These are phyloP conservation scores for Eciton burchellii DNA, from an alignment of 1,140 invertebrate species.

Conservation along the genomic window DNA sequence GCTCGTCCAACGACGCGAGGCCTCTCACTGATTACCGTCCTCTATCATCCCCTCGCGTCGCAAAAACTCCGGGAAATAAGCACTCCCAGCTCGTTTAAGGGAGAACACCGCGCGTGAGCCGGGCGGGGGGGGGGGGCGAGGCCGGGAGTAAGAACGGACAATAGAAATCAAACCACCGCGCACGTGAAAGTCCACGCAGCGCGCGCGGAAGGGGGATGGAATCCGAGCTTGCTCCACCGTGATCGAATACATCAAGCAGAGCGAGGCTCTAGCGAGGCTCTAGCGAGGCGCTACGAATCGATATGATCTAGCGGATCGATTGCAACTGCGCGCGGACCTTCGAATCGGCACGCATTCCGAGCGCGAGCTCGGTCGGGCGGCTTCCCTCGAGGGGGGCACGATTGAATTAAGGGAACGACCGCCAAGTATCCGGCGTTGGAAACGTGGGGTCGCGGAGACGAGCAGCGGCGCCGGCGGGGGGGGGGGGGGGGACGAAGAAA, in stretches of 20 bases:
- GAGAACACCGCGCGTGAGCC: neutral
- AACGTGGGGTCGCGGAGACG: neutral
- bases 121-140: too few relatives aligned
- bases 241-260: neutral
- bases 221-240: too few relatives aligned
- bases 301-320: neutral
- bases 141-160: neutral
- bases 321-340: too few relatives aligned
- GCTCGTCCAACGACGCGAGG: conserved; percentile 35
- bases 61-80: neutral
- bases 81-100: neutral
- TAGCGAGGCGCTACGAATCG: conserved; percentile 7
- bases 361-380: neutral
- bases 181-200: too few relatives aligned
- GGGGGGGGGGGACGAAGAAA: conserved; percentile 14
- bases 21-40: conserved; percentile 39
- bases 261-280: too few relatives aligned
- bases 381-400: too few relatives aligned
- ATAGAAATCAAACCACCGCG: neutral
- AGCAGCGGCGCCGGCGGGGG: neutral
- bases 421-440: conserved; percentile 1
- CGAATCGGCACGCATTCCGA: too few relatives aligned
- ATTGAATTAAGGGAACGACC: neutral
- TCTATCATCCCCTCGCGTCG: neutral
- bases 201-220: too few relatives aligned